phyloP scores from a whole-genome alignment of 2,888 invertebrate genomes.

The Mactromeris polynyma region DNA sequence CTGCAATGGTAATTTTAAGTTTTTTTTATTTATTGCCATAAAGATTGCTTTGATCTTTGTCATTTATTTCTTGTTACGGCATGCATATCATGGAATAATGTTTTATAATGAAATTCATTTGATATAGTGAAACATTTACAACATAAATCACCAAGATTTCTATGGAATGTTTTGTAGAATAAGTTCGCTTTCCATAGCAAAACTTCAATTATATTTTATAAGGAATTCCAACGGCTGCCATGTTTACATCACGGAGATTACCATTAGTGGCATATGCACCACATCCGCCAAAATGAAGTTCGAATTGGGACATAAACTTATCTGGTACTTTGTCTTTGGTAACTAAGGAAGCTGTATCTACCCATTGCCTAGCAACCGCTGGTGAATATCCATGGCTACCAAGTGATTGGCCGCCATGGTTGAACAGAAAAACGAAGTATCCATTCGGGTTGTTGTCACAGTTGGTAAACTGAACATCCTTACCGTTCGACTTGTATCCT shows the following conservation, averaged over 20 bases:
- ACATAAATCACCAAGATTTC: no score
- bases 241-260: slow-evolving; percentile 44
- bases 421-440: slow-evolving; percentile 64
- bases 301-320: slow-evolving; percentile 60
- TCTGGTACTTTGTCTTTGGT: slow-evolving; percentile 32
- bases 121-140: no score
- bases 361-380: slow-evolving; percentile 32
- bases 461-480: slow-evolving; percentile 55
- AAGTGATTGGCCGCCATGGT: slow-evolving; percentile 28
- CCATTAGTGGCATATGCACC: slow-evolving; percentile 63
- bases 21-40: no score
- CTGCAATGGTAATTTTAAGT: no score
- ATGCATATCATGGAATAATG: no score
- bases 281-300: slow-evolving; percentile 69
- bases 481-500: slow-evolving; percentile 60
- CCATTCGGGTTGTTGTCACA: slow-evolving; percentile 71
- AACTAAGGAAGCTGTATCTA: slow-evolving; percentile 15
- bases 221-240: slow-evolving; percentile 61
- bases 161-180: no score
- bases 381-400: slow-evolving; percentile 14
- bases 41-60: no score
- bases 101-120: no score
- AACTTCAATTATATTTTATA: slow-evolving; percentile 20
- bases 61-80: no score
- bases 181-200: no score